phyloP scores from a whole-genome alignment of 2,797 vertebrate species.

The Pelodytes ibericus region DNA sequence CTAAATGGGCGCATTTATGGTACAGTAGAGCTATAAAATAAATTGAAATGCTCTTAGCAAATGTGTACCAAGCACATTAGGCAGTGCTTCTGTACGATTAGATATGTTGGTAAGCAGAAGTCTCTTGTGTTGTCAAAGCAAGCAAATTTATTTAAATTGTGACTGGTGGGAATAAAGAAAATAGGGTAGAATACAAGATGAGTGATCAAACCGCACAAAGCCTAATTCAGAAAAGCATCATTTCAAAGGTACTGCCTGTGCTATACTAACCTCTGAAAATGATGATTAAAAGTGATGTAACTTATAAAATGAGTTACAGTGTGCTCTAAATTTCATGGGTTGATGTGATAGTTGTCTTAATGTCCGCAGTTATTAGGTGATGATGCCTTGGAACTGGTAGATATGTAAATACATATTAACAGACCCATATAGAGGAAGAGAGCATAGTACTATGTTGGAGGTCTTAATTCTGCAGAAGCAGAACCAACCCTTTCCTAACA shows the following conservation, averaged over 20 bases:
- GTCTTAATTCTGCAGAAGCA: not conserved
- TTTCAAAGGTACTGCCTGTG: too few relatives aligned
- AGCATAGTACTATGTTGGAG: not conserved
- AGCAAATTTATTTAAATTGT: slow-evolving; percentile 11
- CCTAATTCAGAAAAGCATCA: too few relatives aligned
- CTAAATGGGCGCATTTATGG: slow-evolving; percentile 30
- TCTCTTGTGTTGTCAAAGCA: slow-evolving; percentile 20
- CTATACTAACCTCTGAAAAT: too few relatives aligned
- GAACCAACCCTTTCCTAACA: not conserved
- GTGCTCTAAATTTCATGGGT: too few relatives aligned
- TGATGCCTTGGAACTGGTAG: not conserved
- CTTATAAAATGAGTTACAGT: too few relatives aligned
- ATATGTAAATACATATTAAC: not conserved
- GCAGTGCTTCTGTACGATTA: slow-evolving; percentile 28
- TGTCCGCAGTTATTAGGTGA: not conserved
- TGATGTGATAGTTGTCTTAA: not conserved
- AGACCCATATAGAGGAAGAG: not conserved
- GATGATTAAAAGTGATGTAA: too few relatives aligned
- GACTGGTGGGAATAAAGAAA: not conserved
- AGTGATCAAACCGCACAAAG: not conserved
- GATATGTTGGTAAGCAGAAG: slow-evolving; percentile 22
- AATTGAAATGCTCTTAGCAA: slow-evolving; percentile 54
- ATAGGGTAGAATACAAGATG: not conserved
- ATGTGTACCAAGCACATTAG: slow-evolving; percentile 41
- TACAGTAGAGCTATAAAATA: slow-evolving; percentile 49